Evolutionary conservation across 2,888 invertebrate genomes (phyloP).

Genomic region (Oithona nana): DNA sequence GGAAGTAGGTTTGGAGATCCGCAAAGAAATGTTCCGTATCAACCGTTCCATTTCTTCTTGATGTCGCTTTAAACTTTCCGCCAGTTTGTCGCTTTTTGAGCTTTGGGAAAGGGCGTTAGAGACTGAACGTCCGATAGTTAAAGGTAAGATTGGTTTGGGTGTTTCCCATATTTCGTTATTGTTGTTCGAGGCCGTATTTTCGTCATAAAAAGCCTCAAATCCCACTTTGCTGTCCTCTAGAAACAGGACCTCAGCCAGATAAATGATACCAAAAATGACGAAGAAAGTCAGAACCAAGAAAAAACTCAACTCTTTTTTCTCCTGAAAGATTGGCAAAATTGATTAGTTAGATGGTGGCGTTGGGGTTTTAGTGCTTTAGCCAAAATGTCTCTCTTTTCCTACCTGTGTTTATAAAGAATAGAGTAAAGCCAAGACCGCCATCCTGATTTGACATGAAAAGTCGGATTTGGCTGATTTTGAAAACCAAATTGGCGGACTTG

Average conservation of each 20-base stretch:
- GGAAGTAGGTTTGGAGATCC: background rate
- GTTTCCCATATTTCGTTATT: constrained; percentile 14
- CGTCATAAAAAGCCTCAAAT: constrained; percentile 43
- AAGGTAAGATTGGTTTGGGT: background rate
- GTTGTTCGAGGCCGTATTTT: background rate
- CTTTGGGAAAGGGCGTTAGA: background rate
- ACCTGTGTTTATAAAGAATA: too few relatives aligned
- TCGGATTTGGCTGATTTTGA: too few relatives aligned
- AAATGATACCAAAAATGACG: constrained; percentile 66
- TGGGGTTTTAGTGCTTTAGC: too few relatives aligned
- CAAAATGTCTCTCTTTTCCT: too few relatives aligned
- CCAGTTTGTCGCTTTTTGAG: background rate
- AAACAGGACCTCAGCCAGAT: constrained; percentile 61
- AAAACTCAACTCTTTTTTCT: constrained; percentile 70
- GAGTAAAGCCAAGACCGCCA: too few relatives aligned
- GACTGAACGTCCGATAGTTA: constrained; percentile 18
- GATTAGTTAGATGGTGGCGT: too few relatives aligned
- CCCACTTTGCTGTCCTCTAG: constrained; percentile 38
- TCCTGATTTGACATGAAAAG: too few relatives aligned
- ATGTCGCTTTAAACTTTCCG: constrained; percentile 11
- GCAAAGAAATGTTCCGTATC: constrained; percentile 5
- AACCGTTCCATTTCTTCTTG: constrained; percentile 10
- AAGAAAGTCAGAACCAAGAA: constrained; percentile 77
- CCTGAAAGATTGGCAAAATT: too few relatives aligned
- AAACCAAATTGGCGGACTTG: too few relatives aligned